phyloP scores from a whole-genome alignment of 2,113 vertebrate species.

The Salvelinus fontinalis region DNA sequence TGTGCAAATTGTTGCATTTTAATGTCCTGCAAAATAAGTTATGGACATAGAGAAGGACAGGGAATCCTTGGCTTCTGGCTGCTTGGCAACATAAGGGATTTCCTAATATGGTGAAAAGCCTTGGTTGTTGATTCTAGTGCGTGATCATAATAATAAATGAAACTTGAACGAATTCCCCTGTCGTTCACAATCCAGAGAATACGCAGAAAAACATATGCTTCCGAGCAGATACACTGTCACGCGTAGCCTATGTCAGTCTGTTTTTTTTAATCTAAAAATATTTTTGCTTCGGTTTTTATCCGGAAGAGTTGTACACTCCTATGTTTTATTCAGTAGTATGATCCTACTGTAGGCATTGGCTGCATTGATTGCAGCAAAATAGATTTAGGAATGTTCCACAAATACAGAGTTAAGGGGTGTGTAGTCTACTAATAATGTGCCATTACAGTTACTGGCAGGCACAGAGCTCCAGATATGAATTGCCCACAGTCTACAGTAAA shows the following conservation, averaged over 20 bases:
- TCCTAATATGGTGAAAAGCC: constrained; percentile 71
- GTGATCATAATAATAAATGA: neutral
- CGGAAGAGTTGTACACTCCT: neutral
- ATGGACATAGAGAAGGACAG: constrained; percentile 20
- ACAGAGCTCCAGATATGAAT: neutral
- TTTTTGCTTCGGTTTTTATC: neutral
- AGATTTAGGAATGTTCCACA: constrained; percentile 73
- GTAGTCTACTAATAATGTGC: constrained; percentile 39
- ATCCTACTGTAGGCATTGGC: constrained; percentile 1
- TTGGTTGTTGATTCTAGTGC: constrained; percentile 48
- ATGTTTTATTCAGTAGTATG: constrained; percentile 1
- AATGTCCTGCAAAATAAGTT: constrained; percentile 7
- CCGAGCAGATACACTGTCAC: neutral
- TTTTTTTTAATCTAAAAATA: neutral
- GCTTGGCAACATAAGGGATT: constrained; percentile 70
- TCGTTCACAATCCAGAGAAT: neutral
- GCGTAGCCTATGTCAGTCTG: neutral
- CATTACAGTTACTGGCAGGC: constrained; percentile 35
- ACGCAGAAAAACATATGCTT: neutral
- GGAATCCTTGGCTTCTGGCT: constrained; percentile 68
- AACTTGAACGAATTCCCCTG: neutral
- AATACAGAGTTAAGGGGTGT: constrained; percentile 19
- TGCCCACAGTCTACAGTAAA: neutral
- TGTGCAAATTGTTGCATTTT: neutral
- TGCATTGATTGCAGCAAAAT: constrained; percentile 66